Evolutionary conservation across 2,113 vertebrate species (phyloP).

Genomic region (Corythaeola cristata): DNA sequence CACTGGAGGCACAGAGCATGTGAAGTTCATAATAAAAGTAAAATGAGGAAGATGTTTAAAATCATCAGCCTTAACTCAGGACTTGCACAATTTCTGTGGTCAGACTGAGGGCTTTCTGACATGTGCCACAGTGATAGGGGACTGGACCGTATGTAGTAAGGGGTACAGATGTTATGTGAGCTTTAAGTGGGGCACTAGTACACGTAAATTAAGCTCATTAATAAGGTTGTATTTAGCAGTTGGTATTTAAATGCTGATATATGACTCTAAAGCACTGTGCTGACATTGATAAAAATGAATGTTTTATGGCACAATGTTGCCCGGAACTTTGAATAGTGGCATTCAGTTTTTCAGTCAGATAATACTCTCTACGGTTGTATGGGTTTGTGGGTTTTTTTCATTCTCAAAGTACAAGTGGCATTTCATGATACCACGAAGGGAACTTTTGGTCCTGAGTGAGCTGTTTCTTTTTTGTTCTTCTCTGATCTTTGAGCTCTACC

Average conservation of each 20-base stretch:
- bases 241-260: fast-evolving
- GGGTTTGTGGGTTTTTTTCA: not conserved
- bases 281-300: not conserved
- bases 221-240: not conserved
- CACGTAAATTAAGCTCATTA: not conserved
- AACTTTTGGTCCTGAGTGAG: not conserved
- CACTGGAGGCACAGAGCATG: fast-evolving
- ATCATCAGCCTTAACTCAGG: not conserved
- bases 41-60: not conserved
- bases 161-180: not conserved
- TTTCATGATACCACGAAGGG: not conserved
- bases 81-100: not conserved
- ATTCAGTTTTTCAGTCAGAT: not conserved
- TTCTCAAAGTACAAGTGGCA: not conserved
- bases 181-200: not conserved
- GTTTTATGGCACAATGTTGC: fast-evolving
- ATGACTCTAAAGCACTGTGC: not conserved
- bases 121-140: fast-evolving
- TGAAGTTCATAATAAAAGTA: not conserved
- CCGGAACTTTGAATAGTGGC: not conserved
- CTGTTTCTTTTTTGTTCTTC: not conserved
- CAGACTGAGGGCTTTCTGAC: not conserved
- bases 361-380: not conserved
- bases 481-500: not conserved
- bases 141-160: not conserved